Evolutionary conservation across 2,797 vertebrate species (phyloP).

Genomic region (Fratercula arctica): DNA sequence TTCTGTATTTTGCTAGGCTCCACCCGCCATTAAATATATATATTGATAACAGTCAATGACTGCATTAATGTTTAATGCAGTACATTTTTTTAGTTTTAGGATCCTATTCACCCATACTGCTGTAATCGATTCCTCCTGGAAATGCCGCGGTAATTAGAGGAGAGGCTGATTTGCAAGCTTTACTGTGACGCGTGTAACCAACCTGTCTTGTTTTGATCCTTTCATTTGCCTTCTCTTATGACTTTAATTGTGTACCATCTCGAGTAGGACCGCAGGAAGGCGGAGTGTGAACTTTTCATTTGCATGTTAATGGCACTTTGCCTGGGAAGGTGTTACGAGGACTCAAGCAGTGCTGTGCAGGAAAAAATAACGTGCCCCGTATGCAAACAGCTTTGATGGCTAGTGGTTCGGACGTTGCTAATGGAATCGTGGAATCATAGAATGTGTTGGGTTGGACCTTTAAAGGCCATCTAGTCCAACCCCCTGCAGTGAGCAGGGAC

Average conservation of each 20-base stretch:
- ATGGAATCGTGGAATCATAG: not conserved
- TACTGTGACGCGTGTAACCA: not conserved
- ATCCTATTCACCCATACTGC: constrained; percentile 3
- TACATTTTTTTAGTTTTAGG: constrained; percentile 11
- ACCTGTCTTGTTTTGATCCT: constrained; percentile 8
- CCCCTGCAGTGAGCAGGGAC: too few species aligned
- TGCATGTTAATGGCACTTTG: constrained; percentile 11
- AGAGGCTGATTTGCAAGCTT: not conserved
- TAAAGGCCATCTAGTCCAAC: too few species aligned
- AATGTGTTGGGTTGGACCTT: too few species aligned
- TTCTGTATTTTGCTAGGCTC: not conserved
- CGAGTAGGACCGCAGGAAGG: not conserved
- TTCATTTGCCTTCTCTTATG: not conserved
- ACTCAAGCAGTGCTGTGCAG: not conserved
- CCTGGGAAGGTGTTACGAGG: not conserved
- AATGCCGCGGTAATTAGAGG: not conserved
- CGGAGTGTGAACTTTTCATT: constrained; percentile 15
- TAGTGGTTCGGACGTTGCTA: not conserved
- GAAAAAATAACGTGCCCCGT: not conserved
- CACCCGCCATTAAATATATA: not conserved
- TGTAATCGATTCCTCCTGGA: constrained; percentile 6
- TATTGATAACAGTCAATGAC: not conserved
- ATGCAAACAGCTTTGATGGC: not conserved
- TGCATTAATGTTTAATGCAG: not conserved
- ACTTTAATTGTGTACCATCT: constrained; percentile 6